Percentiles rank a stretch among this genome's conserved stretches.
phyloP scores from a whole-genome alignment of 1,140 invertebrate species.

The Battus philenor region DNA sequence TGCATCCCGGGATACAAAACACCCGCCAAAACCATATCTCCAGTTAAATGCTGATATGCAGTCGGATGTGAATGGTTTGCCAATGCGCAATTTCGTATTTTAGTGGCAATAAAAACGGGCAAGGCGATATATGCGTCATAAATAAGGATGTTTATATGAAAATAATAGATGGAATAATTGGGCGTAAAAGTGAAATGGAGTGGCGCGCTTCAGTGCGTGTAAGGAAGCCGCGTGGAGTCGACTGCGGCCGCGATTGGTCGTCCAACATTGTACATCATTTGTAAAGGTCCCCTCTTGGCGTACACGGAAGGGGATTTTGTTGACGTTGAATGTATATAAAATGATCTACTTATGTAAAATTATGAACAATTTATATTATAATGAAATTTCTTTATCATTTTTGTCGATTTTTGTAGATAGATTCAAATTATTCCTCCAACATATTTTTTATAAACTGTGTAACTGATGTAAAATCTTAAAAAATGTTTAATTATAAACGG shows the following conservation, averaged over 20 bases:
- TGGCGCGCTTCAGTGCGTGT: constrained; percentile 31
- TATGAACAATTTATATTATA: no score
- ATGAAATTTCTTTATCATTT: no score
- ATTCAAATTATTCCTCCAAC: no score
- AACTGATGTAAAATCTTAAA: no score
- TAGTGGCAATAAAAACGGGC: constrained; percentile 59
- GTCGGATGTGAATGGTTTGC: constrained; percentile 57
- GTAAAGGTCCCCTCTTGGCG: constrained; percentile 20
- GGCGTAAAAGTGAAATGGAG: constrained; percentile 48
- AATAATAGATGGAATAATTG: constrained; percentile 63
- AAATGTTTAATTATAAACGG: no score
- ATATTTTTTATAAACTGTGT: no score
- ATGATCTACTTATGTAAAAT: neutral
- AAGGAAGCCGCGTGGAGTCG: constrained; percentile 29
- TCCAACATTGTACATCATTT: constrained; percentile 36
- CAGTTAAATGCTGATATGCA: constrained; percentile 54
- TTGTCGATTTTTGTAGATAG: no score
- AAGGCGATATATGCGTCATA: constrained; percentile 46
- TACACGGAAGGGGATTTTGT: constrained; percentile 29
- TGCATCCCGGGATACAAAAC: constrained; percentile 45
- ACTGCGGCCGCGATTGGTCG: constrained; percentile 31
- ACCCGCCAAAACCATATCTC: constrained; percentile 55
- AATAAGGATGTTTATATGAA: constrained; percentile 58
- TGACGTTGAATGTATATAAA: neutral
- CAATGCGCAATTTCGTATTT: constrained; percentile 65